Evolutionary conservation across 2,113 vertebrate species (phyloP), one percentile per base, ranked within the genome.

Genomic region (Paracanthobrama guichenoti): DNA sequence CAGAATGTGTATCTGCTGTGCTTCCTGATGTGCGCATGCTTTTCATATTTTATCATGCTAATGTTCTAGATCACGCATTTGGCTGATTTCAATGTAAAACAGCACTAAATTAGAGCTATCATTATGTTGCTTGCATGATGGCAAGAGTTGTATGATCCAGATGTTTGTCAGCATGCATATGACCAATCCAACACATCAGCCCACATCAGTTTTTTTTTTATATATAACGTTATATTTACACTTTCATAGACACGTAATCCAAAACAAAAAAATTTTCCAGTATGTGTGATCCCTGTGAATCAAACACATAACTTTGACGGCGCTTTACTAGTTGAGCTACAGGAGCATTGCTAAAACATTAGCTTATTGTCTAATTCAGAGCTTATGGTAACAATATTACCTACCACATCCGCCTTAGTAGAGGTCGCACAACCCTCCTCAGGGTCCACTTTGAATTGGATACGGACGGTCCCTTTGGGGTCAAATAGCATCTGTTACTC

Each of bases 371-470:
- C 64, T 67, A 35, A 67, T 28, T 74, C 44, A 74, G 72, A 50
- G 16, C 16, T 50, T 74, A 50, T 76, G 20, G 50, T 39, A 77
- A 55, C 28, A 3, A 39, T 31, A 48, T 80, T 80, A 48, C 18
- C 14, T 46, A 31, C 42, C 42, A 26, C 16, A 0, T 6, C n/a
- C 2, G 1, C 20, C 31, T 79, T 18, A 20, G 77, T 22, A 77
- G 50, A 35, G 75, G 75, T 77, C 50, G 39, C 50, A 13, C 20
- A 28, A 76, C 28, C 16, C 4, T n/a, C 48, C 26, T 57, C 50
- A 59, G 50, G 72, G 75, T 31, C 3, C 75, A 77, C 75, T 77
- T 77, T 59, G 75, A 77, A 77, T n/a, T 39, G 16, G 75, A 77
- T 50, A 39, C 3, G 53, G 31, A 57, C 26, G 69, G 50, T 77